These are phyloP conservation scores for Saguinus midas DNA, from an alignment of 2,113 vertebrate species.

Conservation along the genomic window DNA sequence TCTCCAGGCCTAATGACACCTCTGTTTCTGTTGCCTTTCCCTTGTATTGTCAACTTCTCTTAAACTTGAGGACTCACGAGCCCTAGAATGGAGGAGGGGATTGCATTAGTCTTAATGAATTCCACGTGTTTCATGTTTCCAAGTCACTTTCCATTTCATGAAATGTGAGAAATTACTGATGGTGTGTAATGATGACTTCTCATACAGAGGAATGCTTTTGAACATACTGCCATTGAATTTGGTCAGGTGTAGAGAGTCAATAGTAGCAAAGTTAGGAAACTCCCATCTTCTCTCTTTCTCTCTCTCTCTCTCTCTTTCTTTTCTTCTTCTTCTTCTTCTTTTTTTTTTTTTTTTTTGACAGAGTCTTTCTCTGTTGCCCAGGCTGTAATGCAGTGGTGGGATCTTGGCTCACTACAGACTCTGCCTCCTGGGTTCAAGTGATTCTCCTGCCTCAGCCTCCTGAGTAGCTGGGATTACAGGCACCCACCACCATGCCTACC, in stretches of 20 bases:
- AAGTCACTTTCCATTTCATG: not conserved
- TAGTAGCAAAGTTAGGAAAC: not conserved
- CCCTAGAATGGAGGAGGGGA: not conserved
- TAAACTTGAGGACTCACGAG: not conserved
- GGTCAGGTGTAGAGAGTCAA: not conserved
- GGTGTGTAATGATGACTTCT: not conserved
- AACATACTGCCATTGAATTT: not conserved
- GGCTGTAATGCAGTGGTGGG: no score
- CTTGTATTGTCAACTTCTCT: not conserved
- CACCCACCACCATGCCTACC: no score
- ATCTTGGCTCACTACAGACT: no score
- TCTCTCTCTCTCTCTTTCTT: no score
- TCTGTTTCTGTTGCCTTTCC: not conserved
- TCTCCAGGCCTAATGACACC: not conserved
- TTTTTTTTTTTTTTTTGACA: no score
- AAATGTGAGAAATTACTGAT: not conserved
- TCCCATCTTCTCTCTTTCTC: no score
- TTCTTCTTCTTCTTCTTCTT: no score
- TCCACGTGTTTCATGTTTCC: not conserved
- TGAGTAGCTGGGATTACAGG: no score
- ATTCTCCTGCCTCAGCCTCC: no score
- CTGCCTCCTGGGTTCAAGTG: no score
- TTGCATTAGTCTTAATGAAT: not conserved
- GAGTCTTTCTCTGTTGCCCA: no score
- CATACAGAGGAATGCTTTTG: not conserved